These are phyloP conservation scores for Misgurnus anguillicaudatus DNA, from an alignment of 2,113 vertebrate species.

Conservation along the genomic window DNA sequence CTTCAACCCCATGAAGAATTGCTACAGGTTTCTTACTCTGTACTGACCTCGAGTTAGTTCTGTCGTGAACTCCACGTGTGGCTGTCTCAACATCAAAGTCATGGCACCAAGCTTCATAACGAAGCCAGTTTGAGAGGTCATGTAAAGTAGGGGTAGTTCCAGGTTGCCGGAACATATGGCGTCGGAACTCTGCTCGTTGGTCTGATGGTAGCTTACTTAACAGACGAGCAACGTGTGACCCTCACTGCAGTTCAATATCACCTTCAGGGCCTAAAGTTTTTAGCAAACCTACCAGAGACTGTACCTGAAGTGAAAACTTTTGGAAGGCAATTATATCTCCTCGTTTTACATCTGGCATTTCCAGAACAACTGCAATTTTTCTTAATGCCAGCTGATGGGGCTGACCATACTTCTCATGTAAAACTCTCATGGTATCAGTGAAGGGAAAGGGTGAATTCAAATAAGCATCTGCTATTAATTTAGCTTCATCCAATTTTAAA, in stretches of 20 bases:
- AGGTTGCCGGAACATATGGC: neutral
- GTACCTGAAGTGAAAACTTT: neutral
- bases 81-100: neutral
- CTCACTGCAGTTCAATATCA: neutral
- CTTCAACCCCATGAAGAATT: neutral
- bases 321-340: neutral
- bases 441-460: neutral
- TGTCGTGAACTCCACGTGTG: neutral
- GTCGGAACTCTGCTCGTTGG: neutral
- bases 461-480: neutral
- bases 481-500: neutral
- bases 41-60: neutral
- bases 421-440: neutral
- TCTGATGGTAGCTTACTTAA: neutral
- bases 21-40: neutral
- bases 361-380: neutral
- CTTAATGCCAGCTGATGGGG: neutral
- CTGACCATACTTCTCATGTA: neutral
- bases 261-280: neutral
- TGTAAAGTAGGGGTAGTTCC: neutral
- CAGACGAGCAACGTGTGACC: neutral
- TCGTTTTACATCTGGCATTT: neutral
- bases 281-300: neutral
- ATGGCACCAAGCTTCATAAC: slow-evolving; percentile 2
- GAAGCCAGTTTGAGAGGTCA: neutral